Base-by-base conservation (phyloP, 2,797 vertebrate genomes). In the Garrulus glandarius region DNA sequence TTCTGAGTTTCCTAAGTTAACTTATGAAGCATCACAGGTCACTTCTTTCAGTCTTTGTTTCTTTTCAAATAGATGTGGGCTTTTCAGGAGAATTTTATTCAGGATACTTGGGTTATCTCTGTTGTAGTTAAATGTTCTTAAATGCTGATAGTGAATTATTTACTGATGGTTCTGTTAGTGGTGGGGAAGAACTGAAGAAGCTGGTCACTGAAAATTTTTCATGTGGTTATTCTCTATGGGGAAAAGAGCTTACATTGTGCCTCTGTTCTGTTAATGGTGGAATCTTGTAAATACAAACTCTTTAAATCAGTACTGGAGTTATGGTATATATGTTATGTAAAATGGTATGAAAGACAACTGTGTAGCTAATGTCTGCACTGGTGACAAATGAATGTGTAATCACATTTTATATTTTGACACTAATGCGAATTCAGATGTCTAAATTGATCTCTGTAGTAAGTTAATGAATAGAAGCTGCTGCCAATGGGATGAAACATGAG, bases 401-500 rank as follows among this genome's bases (percentile, higher is more conserved):
- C 30, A 21, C 10, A 4, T 39, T 74, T 71, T 85, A 11, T 79
- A 27, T 85, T 91, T 63, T 94, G 75, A 77, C n/a, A 8, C 5
- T 37, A 39, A 47, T 77, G 37, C 52, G 41, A 87, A 55, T 41
- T 47, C 65, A 46, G 11, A 27, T 81, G 20, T 15, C 56, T 76
- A 63, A 43, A 52, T 49, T 67, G 23, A 52, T 93, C 46, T 93
- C 44, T 20, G 29, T 79, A 67, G 50, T 84, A 81, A 84, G 26
- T 94, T 82, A 84, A 47, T 56, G 30, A 89, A 39, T 68, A 63
- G 82, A 93, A 92, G 92, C 36, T 95, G 91, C 39, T 84, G 24
- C 49, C 37, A 61, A 2, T 64, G 63, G 57, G 55, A 75, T 93
- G 57, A 79, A 93, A 91, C 26, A 10, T 21, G 67, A 61, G 71